Evolutionary conservation across 2,797 vertebrate genomes (phyloP).

Genomic region (Capromys pilorides): DNA sequence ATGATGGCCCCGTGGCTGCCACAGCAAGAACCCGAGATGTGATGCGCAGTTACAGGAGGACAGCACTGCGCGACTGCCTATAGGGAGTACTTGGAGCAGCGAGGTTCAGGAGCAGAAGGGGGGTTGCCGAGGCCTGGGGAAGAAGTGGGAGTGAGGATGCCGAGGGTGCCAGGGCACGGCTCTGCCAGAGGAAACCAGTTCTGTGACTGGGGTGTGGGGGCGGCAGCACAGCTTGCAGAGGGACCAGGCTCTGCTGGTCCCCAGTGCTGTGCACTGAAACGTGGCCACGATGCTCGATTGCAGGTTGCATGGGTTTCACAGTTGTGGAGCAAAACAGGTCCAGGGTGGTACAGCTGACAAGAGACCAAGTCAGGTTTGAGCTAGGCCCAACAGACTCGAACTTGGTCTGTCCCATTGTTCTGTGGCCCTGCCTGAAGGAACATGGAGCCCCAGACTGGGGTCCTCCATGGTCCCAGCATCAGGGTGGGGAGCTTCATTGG

Average conservation of each 20-base stretch:
- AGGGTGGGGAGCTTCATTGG: not conserved
- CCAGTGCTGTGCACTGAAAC: not conserved
- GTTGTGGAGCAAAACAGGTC: not conserved
- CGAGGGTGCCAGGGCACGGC: not conserved
- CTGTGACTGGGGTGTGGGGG: not conserved
- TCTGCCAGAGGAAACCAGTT: not conserved
- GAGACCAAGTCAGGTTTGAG: not conserved
- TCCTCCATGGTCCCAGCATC: too few species aligned
- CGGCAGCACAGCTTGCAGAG: rapidly evolving
- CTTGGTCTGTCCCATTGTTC: not conserved
- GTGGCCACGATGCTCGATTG: not conserved
- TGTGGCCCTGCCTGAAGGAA: not conserved
- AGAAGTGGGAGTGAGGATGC: rapidly evolving
- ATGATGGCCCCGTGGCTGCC: not conserved
- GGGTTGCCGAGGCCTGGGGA: not conserved
- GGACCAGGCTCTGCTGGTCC: not conserved
- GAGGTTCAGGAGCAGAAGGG: not conserved
- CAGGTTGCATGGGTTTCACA: not conserved
- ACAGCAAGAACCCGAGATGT: not conserved
- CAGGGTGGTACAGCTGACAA: not conserved
- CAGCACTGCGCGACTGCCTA: not conserved
- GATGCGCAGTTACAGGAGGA: not conserved
- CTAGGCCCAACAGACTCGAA: not conserved
- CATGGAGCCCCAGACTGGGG: not conserved
- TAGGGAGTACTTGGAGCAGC: not conserved